Evolutionary conservation across 2,888 invertebrate species (phyloP), one percentile per base, ranked within the genome.

Genomic region (Pristionchus arcanus): DNA sequence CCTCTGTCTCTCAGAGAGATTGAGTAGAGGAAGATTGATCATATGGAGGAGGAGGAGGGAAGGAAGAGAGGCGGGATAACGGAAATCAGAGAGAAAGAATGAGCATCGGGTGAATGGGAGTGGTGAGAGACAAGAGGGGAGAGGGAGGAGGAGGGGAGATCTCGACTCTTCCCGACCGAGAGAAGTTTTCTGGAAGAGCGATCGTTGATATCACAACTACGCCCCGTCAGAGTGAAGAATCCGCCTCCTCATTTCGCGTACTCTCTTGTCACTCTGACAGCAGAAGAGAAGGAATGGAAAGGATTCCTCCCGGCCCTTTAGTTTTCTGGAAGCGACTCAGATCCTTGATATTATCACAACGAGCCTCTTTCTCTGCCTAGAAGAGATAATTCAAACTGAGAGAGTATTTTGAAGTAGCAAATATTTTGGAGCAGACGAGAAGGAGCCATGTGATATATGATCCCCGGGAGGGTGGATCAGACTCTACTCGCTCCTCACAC

Each of bases 11-110:
- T 74, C 37, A 7, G 34, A 31, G 68, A 31, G 42, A 42, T 42
- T 77, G 77, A 42, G 77, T 42, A 25, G 77, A 77, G 77, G 77
- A 77, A 77, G 77, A 77, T 77, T 77, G 77, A 77, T 77, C 77
- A 77, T 77, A 77, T 77, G 77, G 77, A 37, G 77, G 28, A 28
- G 63, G 63, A 63, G 68, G 68, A 68, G 68, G 31, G 68, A 31
- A 49, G 25, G 21, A 13, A 31, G 77, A n/a, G 19, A 2, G 37
- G 42, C 1, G 37, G 42, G 77, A 77, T 42, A 77, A 21, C 42
- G 77, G 77, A n/a, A 37, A 74, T 31, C n/a, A 21, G 83, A 83
- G 53, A 49, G 49, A 81, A 59, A 19, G 84, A 55, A 31, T 16
- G 31, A 55, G 25, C 25, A 84, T 34, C 1, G 84, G 49, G 59